Percentiles rank a stretch among this genome's conserved stretches.
phyloP scores from a whole-genome alignment of 2,888 invertebrate genomes.

The Thalpophila matura region DNA sequence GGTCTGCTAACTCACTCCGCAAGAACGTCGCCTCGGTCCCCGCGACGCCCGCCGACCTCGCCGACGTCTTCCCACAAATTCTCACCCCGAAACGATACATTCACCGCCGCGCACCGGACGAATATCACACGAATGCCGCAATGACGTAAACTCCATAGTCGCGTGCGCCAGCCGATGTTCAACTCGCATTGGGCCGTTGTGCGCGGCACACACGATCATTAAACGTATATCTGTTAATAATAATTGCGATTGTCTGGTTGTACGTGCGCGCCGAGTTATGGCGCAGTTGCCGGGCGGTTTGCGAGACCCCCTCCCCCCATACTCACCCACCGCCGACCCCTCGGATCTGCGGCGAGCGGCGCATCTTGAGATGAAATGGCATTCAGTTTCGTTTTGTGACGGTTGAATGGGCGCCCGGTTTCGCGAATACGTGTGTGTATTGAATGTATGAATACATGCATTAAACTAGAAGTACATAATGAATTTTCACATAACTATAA shows the following conservation, averaged over 20 bases:
- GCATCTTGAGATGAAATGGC: slow-evolving; percentile 85
- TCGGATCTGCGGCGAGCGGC: slow-evolving; percentile 73
- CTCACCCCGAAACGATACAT: slow-evolving; percentile 77
- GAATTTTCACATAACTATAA: slow-evolving; percentile 49
- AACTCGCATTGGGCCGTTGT: slow-evolving; percentile 73
- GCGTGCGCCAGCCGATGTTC: slow-evolving; percentile 69
- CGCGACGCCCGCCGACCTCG: slow-evolving; percentile 58
- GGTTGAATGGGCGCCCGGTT: slow-evolving; percentile 81
- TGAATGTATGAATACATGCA: slow-evolving; percentile 72
- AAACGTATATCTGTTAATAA: slow-evolving; percentile 89
- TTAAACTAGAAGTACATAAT: slow-evolving; percentile 44
- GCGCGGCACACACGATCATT: slow-evolving; percentile 83
- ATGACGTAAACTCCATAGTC: slow-evolving; percentile 76
- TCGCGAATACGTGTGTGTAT: slow-evolving; percentile 69
- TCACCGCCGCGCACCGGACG: slow-evolving; percentile 66
- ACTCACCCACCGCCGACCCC: slow-evolving; percentile 70
- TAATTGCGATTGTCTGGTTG: slow-evolving; percentile 89
- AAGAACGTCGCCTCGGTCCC: slow-evolving; percentile 70
- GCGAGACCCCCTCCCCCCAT: slow-evolving; percentile 63
- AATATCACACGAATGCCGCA: slow-evolving; percentile 76
- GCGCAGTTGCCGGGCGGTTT: slow-evolving; percentile 84
- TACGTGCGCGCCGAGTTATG: slow-evolving; percentile 87
- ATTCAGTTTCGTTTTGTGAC: slow-evolving; percentile 84
- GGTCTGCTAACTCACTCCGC: slow-evolving; percentile 79
- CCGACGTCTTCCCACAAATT: slow-evolving; percentile 76